Conservation (phyloP, 2,113 vertebrate species). For the Pseudorhombus dupliciocellatus region DNA sequence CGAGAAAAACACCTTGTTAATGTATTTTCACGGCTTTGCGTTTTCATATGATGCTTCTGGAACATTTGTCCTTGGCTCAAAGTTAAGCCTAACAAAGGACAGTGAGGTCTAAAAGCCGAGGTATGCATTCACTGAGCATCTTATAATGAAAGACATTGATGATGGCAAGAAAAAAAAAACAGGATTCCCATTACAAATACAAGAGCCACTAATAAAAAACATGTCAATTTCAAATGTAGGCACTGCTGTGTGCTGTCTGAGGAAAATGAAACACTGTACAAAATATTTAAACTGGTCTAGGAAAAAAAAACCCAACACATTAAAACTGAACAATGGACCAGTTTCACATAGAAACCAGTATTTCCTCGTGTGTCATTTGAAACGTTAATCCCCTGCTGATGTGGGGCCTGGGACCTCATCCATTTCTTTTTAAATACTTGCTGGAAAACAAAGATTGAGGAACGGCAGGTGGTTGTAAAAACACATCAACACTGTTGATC, state of each 20-base stretch:
- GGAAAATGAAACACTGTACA: neutral
- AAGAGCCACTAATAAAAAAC: neutral
- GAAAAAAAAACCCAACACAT: neutral
- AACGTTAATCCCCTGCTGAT: neutral
- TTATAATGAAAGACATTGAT: too few species aligned
- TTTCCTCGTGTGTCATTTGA: neutral
- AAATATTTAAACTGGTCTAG: constrained; percentile 5
- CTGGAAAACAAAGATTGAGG: neutral
- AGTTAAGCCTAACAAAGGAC: neutral
- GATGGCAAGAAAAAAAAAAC: too few species aligned
- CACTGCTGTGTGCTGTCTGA: neutral
- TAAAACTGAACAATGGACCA: constrained; percentile 7
- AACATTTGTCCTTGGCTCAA: neutral
- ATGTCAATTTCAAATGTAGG: neutral
- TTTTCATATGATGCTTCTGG: neutral
- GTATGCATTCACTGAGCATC: too few species aligned
- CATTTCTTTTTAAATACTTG: neutral
- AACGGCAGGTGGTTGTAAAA: neutral
- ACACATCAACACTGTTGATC: neutral
- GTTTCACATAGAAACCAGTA: neutral
- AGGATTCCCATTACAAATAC: too few species aligned
- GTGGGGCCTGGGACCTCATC: neutral
- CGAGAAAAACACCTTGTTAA: constrained; percentile 4
- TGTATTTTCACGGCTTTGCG: neutral
- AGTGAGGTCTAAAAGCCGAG: neutral